Conservation (phyloP, 2,113 vertebrate genomes). For the Cottus gobio region DNA sequence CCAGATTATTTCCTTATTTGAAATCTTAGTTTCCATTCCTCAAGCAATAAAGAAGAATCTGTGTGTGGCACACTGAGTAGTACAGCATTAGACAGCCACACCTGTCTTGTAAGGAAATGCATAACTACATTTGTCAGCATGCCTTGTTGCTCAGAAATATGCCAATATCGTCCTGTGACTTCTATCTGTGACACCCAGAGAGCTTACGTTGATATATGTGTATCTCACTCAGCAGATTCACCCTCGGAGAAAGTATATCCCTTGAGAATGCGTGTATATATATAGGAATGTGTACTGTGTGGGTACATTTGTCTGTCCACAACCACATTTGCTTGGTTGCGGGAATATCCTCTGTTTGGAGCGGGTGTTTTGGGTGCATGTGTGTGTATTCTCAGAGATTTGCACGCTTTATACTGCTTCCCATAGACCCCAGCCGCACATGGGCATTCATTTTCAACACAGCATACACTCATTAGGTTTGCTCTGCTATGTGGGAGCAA, state of each 20-base stretch:
- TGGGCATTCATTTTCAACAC: constrained; percentile 51
- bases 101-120: constrained; percentile 51
- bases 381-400: constrained; percentile 20
- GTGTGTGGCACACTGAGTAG: neutral
- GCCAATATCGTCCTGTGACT: constrained; percentile 36
- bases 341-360: constrained; percentile 24
- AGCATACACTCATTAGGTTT: constrained; percentile 49
- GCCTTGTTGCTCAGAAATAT: constrained; percentile 52
- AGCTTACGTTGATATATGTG: constrained; percentile 64
- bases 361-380: constrained; percentile 42
- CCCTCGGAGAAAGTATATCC: constrained; percentile 52
- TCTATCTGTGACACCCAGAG: constrained; percentile 56
- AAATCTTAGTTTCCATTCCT: neutral
- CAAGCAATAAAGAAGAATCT: constrained; percentile 12
- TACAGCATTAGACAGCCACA: constrained; percentile 14
- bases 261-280: constrained; percentile 56
- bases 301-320: constrained; percentile 43
- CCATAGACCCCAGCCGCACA: constrained; percentile 27
- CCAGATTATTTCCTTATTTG: constrained; percentile 2
- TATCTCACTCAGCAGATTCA: constrained; percentile 70
- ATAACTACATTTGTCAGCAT: constrained; percentile 45
- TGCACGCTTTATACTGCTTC: constrained; percentile 33
- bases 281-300: constrained; percentile 44
- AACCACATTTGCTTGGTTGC: constrained; percentile 37
- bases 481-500: constrained; percentile 42